Evolutionary conservation across 2,888 invertebrate genomes (phyloP).

Genomic region (Drosophila limbata): DNA sequence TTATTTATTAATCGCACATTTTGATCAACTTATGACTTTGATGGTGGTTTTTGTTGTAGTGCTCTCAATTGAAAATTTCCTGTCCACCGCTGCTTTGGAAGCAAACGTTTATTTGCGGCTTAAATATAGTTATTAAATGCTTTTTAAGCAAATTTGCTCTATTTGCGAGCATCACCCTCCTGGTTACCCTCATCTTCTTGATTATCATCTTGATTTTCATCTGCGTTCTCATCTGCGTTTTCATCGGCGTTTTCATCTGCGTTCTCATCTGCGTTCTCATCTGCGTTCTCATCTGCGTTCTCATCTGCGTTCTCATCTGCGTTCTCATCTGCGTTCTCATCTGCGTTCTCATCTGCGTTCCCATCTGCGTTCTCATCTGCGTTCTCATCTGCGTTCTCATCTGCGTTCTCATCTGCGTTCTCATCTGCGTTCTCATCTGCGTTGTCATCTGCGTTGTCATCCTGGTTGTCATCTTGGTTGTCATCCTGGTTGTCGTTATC

Average conservation of each 20-base stretch:
- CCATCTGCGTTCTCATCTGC: not conserved
- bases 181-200: not conserved
- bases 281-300: not conserved
- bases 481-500: not conserved
- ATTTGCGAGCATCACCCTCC: not conserved
- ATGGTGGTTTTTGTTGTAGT: too few relatives aligned
- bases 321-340: not conserved
- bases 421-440: not conserved
- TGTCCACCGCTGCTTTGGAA: too few relatives aligned
- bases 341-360: not conserved
- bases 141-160: not conserved
- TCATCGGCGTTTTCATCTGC: not conserved
- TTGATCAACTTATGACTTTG: too few relatives aligned
- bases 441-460: not conserved
- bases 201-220: not conserved
- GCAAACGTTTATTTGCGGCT: not conserved
- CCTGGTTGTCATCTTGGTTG: not conserved
- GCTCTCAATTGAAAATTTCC: too few relatives aligned
- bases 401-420: not conserved
- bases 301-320: not conserved
- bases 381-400: not conserved
- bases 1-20: too few relatives aligned
- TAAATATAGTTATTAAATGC: constrained; percentile 4
- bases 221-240: not conserved
- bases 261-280: not conserved